These are phyloP conservation scores for Hydractinia symbiolongicarpus DNA, from an alignment of 30 jellyfish, hydroid and myxozoan species.

Conservation along the genomic window DNA sequence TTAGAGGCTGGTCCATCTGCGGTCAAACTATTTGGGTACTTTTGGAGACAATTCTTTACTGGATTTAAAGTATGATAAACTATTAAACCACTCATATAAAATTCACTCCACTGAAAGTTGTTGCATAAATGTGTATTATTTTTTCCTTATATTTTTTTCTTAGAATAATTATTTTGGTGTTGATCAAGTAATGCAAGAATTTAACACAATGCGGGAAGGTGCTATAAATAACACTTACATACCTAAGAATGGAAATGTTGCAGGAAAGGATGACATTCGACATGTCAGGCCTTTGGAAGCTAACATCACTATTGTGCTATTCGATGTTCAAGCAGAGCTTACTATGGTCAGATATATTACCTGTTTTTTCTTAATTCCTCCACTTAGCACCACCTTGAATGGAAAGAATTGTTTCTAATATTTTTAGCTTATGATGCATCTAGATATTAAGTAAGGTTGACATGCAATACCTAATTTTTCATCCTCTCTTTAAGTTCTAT, in stretches of 20 bases:
- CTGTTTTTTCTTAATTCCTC: neutral
- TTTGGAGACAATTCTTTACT: constrained; percentile 69
- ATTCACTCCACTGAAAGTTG: neutral
- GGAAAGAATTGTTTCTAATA: no score
- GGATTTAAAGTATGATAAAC: constrained; percentile 67
- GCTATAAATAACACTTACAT: neutral
- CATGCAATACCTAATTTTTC: no score
- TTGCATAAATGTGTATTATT: neutral
- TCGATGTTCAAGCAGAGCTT: constrained; percentile 87
- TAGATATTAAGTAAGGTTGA: no score
- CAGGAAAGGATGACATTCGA: constrained; percentile 39
- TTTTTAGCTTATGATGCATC: no score
- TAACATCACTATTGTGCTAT: constrained; percentile 67
- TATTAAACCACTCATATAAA: neutral
- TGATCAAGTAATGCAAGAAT: constrained; percentile 70
- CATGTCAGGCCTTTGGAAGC: constrained; percentile 85
- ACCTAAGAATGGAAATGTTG: neutral
- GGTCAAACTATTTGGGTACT: constrained; percentile 62
- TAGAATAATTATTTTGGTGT: constrained; percentile 92
- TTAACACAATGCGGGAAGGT: constrained; percentile 56
- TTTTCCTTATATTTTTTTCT: neutral
- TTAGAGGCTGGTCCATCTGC: constrained; percentile 97
- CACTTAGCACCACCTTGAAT: no score
- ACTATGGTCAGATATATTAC: constrained; percentile 52
- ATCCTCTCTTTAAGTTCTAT: no score